Conservation (phyloP, 2,888 invertebrate species). For the Drosophila imparisetae region DNA sequence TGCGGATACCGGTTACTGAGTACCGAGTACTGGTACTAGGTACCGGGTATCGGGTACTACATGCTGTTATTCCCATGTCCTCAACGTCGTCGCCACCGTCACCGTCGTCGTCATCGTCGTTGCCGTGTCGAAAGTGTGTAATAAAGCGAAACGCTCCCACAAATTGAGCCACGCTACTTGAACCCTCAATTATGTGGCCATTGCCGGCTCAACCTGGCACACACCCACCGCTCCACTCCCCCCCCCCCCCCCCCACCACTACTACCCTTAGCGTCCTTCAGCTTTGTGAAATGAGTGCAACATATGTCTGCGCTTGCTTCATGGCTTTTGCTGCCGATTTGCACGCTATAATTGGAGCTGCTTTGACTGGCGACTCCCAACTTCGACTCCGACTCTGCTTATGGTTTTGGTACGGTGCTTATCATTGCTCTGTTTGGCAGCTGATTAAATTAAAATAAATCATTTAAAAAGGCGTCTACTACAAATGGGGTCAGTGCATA, state of each 20-base stretch:
- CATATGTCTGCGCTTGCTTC: slow-evolving; percentile 75
- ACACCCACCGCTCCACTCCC: not conserved
- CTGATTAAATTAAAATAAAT: slow-evolving; percentile 79
- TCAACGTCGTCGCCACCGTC: slow-evolving; percentile 17
- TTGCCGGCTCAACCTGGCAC: slow-evolving; percentile 49
- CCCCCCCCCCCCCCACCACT: not conserved
- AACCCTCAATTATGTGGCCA: slow-evolving; percentile 81
- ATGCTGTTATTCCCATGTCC: slow-evolving; percentile 10
- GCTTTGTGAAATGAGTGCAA: slow-evolving; percentile 74
- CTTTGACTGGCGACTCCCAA: slow-evolving; percentile 37
- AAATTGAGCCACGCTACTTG: slow-evolving; percentile 81
- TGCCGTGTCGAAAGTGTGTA: slow-evolving; percentile 80
- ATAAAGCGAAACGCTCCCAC: slow-evolving; percentile 77
- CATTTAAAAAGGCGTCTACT: slow-evolving; percentile 69
- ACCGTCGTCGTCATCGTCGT: slow-evolving; percentile 25
- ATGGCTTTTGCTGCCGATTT: slow-evolving; percentile 79
- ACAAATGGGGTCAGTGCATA: slow-evolving; percentile 55
- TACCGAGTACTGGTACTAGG: slow-evolving; percentile 13
- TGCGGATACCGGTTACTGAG: slow-evolving; percentile 2
- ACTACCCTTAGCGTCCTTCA: slow-evolving; percentile 19
- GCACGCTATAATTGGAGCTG: slow-evolving; percentile 77
- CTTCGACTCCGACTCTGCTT: not conserved
- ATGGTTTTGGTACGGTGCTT: slow-evolving; percentile 60
- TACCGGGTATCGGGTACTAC: slow-evolving; percentile 23
- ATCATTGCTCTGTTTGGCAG: slow-evolving; percentile 80